Evolutionary conservation across 2,797 vertebrate genomes (phyloP).

Genomic region (Acrossocheilus fasciatus): DNA sequence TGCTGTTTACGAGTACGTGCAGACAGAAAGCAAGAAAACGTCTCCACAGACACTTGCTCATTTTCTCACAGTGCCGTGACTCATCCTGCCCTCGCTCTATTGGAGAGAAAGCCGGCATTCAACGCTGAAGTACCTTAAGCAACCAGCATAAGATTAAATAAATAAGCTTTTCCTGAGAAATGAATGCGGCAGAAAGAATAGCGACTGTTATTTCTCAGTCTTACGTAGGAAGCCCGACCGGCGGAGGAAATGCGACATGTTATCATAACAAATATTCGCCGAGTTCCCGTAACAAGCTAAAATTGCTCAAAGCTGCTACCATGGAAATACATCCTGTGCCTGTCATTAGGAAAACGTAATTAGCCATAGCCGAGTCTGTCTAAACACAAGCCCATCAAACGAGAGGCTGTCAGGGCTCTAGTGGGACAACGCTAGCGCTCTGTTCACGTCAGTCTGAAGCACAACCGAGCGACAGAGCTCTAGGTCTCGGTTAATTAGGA

Average conservation of each 20-base stretch:
- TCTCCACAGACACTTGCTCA: slow-evolving; percentile 16
- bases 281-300: slow-evolving; percentile 49
- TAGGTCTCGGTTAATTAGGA: slow-evolving; percentile 32
- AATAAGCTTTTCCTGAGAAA: slow-evolving; percentile 39
- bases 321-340: slow-evolving; percentile 51
- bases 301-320: slow-evolving; percentile 53
- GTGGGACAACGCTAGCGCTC: slow-evolving; percentile 4
- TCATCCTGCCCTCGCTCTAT: slow-evolving; percentile 29
- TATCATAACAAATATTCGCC: slow-evolving; percentile 43
- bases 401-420: slow-evolving; percentile 14
- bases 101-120: slow-evolving; percentile 10
- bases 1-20: slow-evolving; percentile 16
- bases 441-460: neutral
- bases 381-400: slow-evolving; percentile 27
- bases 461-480: slow-evolving; percentile 22
- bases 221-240: slow-evolving; percentile 13
- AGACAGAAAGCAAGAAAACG: slow-evolving; percentile 19
- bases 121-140: slow-evolving; percentile 23
- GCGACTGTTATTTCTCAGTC: slow-evolving; percentile 6
- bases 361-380: slow-evolving; percentile 43
- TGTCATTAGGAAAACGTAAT: slow-evolving; percentile 51
- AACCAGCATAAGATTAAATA: slow-evolving; percentile 40
- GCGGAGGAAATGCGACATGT: slow-evolving; percentile 41
- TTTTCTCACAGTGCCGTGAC: slow-evolving; percentile 37
- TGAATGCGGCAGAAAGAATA: neutral